Evolutionary conservation across 2,797 vertebrate species (phyloP), one percentile per base, ranked within the genome.

Genomic region (Sphenodon punctatus): DNA sequence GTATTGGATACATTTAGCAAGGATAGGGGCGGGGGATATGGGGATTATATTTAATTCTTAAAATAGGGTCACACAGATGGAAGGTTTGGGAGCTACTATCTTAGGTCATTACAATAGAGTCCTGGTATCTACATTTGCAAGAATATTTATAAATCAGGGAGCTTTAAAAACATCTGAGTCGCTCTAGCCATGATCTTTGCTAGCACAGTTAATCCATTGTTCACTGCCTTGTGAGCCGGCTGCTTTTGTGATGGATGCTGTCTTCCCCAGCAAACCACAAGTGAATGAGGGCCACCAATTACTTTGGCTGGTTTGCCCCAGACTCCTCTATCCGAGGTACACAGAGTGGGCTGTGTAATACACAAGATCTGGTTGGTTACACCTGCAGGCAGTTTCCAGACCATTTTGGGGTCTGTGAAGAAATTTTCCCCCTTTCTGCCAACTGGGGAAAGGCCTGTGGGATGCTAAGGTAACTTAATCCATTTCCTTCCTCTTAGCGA

Each of bases 91-190:
- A n/a, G n/a, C n/a, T n/a, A n/a, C n/a, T n/a, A n/a, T n/a, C n/a
- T n/a, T n/a, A n/a, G n/a, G 89, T 63, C 38, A 30, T 5, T 64
- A 39, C 69, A 74, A 63, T 66, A 67, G 27, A 70, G 73, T 82
- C 48, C 17, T 63, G 48, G 43, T 0, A 0, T 0, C 0, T 67
- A 74, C 82, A 43, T 78, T 68, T 68, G 59, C 71, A 79, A 71
- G 85, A 67, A 79, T 85, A 85, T 66, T 8, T 71, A 84, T 74
- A 75, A 5, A 9, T 68, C 65, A 36, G 4, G 46, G 87, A n/a
- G n/a, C 85, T 73, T 51, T 73, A 85, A 76, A 87, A 89, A 76
- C 80, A 83, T 3, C 56, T 1, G 0, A 23, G 76, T 61, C 76
- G 46, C 43, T 67, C 7, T 58, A 51, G 76, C 27, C n/a, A 15